Base-by-base conservation (phyloP, 2,888 invertebrate species). In the Cybosia mesomella region DNA sequence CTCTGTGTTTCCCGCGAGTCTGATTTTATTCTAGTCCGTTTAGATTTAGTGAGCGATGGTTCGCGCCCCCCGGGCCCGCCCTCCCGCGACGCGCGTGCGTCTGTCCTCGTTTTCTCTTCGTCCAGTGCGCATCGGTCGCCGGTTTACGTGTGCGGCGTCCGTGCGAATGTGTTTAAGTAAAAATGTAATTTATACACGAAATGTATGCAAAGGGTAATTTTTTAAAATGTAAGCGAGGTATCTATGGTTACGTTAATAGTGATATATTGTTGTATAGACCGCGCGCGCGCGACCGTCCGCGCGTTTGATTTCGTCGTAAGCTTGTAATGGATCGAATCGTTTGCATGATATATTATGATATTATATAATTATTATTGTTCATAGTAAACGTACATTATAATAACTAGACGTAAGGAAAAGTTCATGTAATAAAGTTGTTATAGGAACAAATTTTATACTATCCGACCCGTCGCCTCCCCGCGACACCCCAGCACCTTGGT, bases 21-120 rank as follows among this genome's bases (percentile, higher is more conserved):
- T 91, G 89, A 91, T 90, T 86, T 82, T 81, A 89, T 84, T 87
- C 92, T 91, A 91, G 91, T 91, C 91, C 79, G 76, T 83, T 83
- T 85, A 77, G 74, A 72, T 68, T 36, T 81, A 82, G 81, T 60
- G 61, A 68, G 74, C 72, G 77, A 76, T 74, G 74, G 67, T 74
- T 28, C 28, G 24, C 11, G 0, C 28, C 18, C 11, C 28, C 8
- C 1, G 7, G 8, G 2, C 9, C 57, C 1, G 18, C 2, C 18
- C 22, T 74, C 67, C 24, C 15, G 71, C 43, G 66, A 60, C 34
- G 67, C 70, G 70, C 75, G 71, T 67, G 71, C 53, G 70, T 77
- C 77, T 73, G 79, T 83, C 84, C 81, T 79, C 68, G 66, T 82
- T 82, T 83, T 79, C 77, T 82, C 79, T 83, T 85, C 86, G 88